Evolutionary conservation across 2,113 vertebrate genomes (phyloP), one percentile per base, ranked within the genome.

Genomic region (Furnarius figulus): DNA sequence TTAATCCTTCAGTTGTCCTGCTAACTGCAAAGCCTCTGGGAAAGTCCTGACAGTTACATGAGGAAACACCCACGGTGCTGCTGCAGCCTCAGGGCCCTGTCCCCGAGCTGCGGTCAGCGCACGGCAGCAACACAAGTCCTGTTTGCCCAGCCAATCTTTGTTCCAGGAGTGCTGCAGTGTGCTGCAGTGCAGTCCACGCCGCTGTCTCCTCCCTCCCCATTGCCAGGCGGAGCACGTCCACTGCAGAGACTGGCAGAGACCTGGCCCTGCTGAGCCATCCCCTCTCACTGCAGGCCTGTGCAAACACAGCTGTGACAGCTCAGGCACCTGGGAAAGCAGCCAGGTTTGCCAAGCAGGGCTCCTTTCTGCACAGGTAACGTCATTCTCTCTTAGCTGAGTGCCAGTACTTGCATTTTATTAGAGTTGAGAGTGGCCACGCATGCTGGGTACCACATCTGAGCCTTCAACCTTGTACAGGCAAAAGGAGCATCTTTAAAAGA

Each of bases 161-260:
- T 98, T 98, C 97, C 75, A 92, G 97, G 97, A 98, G 94, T 98
- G 98, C 98, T 98, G 98, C 98, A 99, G 98, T 91, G 80, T 96
- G 95, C 98, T 99, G 99, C 98, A 99, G 98, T 98, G 98, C 98
- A 98, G 98, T 70, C 66, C 53, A 94, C 96, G 96, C 98, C 95
- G 96, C 97, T 97, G 97, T 97, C 86, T 47, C 87, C 96, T 92
- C 90, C 89, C 19, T 42, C 83, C 95, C 97, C 97, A 98, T 98
- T 97, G 96, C 97, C 98, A 98, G 98, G 98, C 98, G 27, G 94
- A 96, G 97, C 98, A 98, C 97, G 97, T 98, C 97, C 82, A 70
- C 98, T 98, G 98, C 98, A 97, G 98, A 98, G 97, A 83, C 97
- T 94, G 96, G 94, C 92, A 95, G 97, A 96, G 97, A 31, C 40